A percentile compares a stretch with the other conserved stretches of the same genome.
Evolutionary conservation across 1,140 invertebrate genomes (phyloP).

Genomic region (Drosophila bifasciata): DNA sequence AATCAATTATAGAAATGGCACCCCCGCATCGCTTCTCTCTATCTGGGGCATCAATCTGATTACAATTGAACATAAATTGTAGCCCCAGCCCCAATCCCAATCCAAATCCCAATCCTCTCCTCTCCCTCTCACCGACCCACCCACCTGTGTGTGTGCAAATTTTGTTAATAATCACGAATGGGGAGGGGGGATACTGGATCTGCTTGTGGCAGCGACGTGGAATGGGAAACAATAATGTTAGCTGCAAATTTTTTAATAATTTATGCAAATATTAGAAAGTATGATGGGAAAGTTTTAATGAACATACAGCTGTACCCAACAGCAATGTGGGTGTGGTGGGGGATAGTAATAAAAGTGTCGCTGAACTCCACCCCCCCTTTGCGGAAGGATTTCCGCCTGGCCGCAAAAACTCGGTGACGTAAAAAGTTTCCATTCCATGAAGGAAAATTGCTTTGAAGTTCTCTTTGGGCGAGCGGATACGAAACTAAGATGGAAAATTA

Average conservation of each 20-base stretch:
- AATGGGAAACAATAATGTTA: slow-evolving; percentile 40
- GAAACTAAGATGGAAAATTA: slow-evolving; percentile 71
- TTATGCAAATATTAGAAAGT: too few species aligned
- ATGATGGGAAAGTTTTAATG: slow-evolving; percentile 43
- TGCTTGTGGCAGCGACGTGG: slow-evolving; percentile 26
- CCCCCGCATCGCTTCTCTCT: slow-evolving; percentile 10
- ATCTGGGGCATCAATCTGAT: slow-evolving; percentile 61
- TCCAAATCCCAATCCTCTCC: too few species aligned
- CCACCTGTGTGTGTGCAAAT: slow-evolving; percentile 55
- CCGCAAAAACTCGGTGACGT: slow-evolving; percentile 60
- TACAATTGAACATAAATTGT: slow-evolving; percentile 73
- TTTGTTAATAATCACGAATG: slow-evolving; percentile 46
- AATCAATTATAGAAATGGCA: slow-evolving; percentile 80
- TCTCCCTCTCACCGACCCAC: neutral
- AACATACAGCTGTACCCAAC: slow-evolving; percentile 25
- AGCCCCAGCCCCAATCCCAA: neutral
- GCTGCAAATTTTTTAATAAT: slow-evolving; percentile 35
- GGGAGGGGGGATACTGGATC: too few species aligned
- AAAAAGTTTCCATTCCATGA: slow-evolving; percentile 55
- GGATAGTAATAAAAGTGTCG: too few species aligned
- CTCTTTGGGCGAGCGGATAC: slow-evolving; percentile 7
- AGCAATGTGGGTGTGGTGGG: neutral
- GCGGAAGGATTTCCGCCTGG: slow-evolving; percentile 48
- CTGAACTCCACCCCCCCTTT: neutral
- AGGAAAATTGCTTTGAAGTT: slow-evolving; percentile 70